Base-by-base conservation (phyloP, 2,888 invertebrate species). In the Leuctra nigra region DNA sequence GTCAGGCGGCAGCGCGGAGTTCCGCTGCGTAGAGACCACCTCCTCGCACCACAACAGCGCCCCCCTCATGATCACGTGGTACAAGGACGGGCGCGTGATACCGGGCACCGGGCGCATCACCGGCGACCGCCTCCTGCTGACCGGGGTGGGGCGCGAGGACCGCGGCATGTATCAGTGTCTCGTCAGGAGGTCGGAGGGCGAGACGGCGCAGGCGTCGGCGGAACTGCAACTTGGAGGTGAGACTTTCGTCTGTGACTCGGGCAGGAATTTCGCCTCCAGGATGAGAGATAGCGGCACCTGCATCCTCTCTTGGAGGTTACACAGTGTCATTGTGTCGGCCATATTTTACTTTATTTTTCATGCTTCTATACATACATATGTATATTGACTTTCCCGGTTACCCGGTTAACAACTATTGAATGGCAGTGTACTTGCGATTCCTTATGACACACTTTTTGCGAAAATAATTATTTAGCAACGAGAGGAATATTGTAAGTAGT, bases 101-200 rank as follows among this genome's bases (percentile, higher is more conserved):
- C 83, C 83, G 1, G 81, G 79, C 56, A 80, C 83, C 4, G 82
- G 83, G 6, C 75, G 84, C 61, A 81, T 81, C 60, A 75, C 77
- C 53, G 77, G 79, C 47, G 84, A 85, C 64, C 77, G 80, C 35
- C 68, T 86, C 54, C 74, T 82, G 53, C 77, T 86, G 63, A 79
- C 79, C 62, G 80, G 82, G 57, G 84, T 86, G 39, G 82, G 81
- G 36, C 74, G 85, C 54, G 85, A 86, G 66, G 86, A 86, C 68
- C 77, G 84, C 58, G 86, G 86, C 64, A 86, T 86, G 84, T 86
- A 86, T 69, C 86, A 86, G 68, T 87, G 86, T 68, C 77, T 86
- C 60, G 86, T 84, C 6, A 73, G 84, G 59, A 73, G 85, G 61
- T 77, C 83, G 29, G 85, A 86, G 68, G 84, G 85, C 14, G 86